Evolutionary conservation across 2,888 invertebrate species (phyloP).

Genomic region (Crossocerus cetratus): DNA sequence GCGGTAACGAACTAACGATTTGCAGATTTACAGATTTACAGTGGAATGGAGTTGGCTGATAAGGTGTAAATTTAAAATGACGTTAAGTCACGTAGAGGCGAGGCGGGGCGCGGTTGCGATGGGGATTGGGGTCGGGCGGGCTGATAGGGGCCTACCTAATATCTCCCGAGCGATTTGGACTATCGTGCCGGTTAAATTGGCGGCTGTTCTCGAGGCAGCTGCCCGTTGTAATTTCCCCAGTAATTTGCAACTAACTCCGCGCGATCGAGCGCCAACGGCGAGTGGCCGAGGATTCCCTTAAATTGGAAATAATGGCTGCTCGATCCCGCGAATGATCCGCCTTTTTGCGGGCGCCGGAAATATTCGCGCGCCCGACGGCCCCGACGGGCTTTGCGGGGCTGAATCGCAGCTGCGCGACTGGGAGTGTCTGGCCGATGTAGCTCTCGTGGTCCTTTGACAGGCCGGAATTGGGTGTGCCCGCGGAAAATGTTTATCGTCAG

Average conservation of each 20-base stretch:
- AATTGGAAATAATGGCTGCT: slow-evolving; percentile 40
- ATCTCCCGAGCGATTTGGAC: slow-evolving; percentile 20
- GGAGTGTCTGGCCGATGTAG: no score
- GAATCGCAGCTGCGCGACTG: no score
- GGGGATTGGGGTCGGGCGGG: neutral
- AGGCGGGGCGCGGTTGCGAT: neutral
- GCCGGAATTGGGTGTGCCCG: no score
- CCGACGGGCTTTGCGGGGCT: no score
- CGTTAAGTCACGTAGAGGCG: neutral
- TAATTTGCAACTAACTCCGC: slow-evolving; percentile 56
- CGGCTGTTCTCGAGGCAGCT: slow-evolving; percentile 17
- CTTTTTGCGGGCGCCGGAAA: slow-evolving; percentile 15
- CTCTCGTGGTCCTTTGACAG: no score
- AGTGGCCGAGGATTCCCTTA: slow-evolving; percentile 11
- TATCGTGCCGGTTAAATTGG: slow-evolving; percentile 49
- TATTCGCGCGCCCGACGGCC: no score
- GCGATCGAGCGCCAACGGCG: slow-evolving; percentile 43
- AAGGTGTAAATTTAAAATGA: neutral
- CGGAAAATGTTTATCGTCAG: no score
- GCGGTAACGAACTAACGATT: no score
- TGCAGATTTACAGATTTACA: no score
- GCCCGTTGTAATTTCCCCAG: slow-evolving; percentile 60
- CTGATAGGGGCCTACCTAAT: slow-evolving; percentile 10
- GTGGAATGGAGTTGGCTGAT: no score
- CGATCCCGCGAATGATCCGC: slow-evolving; percentile 24